phyloP scores from a whole-genome alignment of 2,797 vertebrate genomes.

The Mallotus villosus region DNA sequence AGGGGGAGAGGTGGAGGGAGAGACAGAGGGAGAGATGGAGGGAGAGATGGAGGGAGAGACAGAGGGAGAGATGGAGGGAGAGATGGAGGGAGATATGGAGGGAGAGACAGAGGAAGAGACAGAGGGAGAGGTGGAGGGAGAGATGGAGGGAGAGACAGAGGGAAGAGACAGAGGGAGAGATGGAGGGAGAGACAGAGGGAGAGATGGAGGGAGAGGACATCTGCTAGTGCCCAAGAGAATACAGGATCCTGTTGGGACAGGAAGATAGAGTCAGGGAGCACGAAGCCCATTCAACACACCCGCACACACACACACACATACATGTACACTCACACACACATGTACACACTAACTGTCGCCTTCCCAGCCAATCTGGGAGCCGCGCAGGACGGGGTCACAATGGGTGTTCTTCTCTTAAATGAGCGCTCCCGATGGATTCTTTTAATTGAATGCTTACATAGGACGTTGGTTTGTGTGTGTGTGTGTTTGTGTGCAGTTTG shows the following conservation, averaged over 20 bases:
- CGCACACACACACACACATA: not conserved
- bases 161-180: too few species aligned
- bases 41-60: too few species aligned
- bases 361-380: constrained; percentile 42
- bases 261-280: constrained; percentile 52
- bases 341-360: constrained; percentile 35
- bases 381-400: constrained; percentile 35
- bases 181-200: too few species aligned
- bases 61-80: too few species aligned
- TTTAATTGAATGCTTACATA: too few species aligned
- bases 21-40: too few species aligned
- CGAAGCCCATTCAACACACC: constrained; percentile 37
- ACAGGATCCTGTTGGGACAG: constrained; percentile 56
- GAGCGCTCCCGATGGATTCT: not conserved
- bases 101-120: too few species aligned
- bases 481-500: not conserved
- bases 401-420: constrained; percentile 41
- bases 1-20: too few species aligned
- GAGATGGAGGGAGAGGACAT: constrained; percentile 13
- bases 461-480: constrained; percentile 5
- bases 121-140: too few species aligned
- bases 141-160: too few species aligned
- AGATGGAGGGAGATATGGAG: too few species aligned
- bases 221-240: constrained; percentile 53
- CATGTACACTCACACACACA: not conserved